Percentiles rank a stretch among this genome's conserved stretches.
phyloP scores from a whole-genome alignment of 2,888 invertebrate species.

The Microctonus aethiopoides region DNA sequence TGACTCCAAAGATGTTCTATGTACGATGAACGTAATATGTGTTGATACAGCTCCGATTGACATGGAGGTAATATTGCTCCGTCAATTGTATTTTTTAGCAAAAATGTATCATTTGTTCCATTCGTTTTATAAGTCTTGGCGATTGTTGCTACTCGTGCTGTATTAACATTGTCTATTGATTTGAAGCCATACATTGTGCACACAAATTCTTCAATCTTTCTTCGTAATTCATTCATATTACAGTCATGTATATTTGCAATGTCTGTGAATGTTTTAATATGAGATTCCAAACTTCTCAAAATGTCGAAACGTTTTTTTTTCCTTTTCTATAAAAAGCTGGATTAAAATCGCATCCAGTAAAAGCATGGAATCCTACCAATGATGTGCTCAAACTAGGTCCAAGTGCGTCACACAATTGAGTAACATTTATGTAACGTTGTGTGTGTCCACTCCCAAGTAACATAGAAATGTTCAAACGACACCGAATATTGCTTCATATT shows the following conservation, averaged over 20 bases:
- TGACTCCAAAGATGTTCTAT: conserved; percentile 32
- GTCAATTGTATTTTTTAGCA: conserved; percentile 21
- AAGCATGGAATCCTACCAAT: conserved; percentile 32
- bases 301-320: conserved; percentile 32
- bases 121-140: conserved; percentile 19
- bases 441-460: conserved; percentile 36
- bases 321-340: conserved; percentile 33
- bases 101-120: conserved; percentile 7
- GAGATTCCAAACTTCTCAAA: conserved; percentile 21
- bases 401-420: conserved; percentile 31
- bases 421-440: conserved; percentile 35
- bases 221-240: conserved; percentile 12
- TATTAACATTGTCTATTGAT: conserved; percentile 26
- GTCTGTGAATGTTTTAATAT: conserved; percentile 27
- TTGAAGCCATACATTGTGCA: conserved; percentile 31
- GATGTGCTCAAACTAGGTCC: conserved; percentile 24
- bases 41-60: conserved; percentile 32
- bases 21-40: conserved; percentile 32
- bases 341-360: conserved; percentile 36
- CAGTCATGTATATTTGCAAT: conserved; percentile 30
- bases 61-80: conserved; percentile 33
- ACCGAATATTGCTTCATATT: no score
- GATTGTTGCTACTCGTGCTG: conserved; percentile 26
- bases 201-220: conserved; percentile 31
- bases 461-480: conserved; percentile 30